Evolutionary conservation across 2,797 vertebrate genomes (phyloP), one percentile per base, ranked within the genome.

Genomic region (Smutsia temminckii): DNA sequence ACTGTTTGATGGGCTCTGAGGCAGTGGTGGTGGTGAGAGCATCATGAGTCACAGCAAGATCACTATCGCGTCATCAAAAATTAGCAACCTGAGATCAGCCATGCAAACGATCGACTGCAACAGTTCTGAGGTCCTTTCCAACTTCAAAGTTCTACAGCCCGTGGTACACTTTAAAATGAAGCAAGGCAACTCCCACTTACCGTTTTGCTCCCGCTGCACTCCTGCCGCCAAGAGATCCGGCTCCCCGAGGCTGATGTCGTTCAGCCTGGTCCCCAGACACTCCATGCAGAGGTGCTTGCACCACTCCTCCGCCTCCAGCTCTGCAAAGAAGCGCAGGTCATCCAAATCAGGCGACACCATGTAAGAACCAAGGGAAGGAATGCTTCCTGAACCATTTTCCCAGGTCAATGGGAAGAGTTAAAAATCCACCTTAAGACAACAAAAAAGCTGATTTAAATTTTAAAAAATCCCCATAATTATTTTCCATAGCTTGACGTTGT

Each of bases 301-400:
- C 99, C 99, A 99, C 94, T 99, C 99, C 98, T 99, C 99, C 0
- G 99, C 99, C 97, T 99, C 99, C 97, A 99, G 98, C 98, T 99
- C 99, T 99, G 97, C 25, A 98, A 98, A 95, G 2, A 93, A 69
- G 21, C 59, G 92, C 37, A 97, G 25, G 72, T 49, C 72, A 78
- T 64, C 13, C 27, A 89, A 13, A 68, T 84, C 49, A 84, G 72
- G 29, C 5, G 17, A n/a, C 5, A 51, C 37, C 68, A 7, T 6
- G 13, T 1, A 10, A 68, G 63, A 77, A 59, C 34, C 13, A 7
- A 2, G 12, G 20, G 17, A 5, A 18, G 12, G 16, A 1, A 0
- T 1, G 3, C 25, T 53, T 55, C 74, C 53, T 13, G 18, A 40
- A 29, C 61, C 34, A 6, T 9, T 72, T 7, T 8, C 63, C 18